A percentile compares a stretch with the other conserved stretches of the same genome.
Conservation (phyloP, 2,113 vertebrate genomes). For the Dasyurus viverrinus region DNA sequence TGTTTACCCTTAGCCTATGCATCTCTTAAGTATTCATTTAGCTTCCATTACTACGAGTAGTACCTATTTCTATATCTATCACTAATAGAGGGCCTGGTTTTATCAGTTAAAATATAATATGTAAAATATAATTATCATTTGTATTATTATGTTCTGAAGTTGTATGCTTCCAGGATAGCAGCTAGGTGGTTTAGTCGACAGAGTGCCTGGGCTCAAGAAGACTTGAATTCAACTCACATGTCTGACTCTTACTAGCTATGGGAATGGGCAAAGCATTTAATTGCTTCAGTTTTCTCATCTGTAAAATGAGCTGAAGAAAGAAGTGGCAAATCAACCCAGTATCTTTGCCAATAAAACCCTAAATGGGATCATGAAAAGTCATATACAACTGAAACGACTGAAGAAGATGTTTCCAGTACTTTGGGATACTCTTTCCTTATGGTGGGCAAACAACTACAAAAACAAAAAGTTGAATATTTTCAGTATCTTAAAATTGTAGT, state of each 20-base stretch:
- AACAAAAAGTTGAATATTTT: slow-evolving; percentile 63
- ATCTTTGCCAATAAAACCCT: neutral
- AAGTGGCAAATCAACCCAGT: neutral
- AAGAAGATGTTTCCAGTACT: slow-evolving; percentile 29
- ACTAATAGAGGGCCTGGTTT: slow-evolving; percentile 21
- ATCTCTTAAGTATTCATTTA: slow-evolving; percentile 38
- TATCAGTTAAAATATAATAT: slow-evolving; percentile 55
- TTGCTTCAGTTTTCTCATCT: neutral
- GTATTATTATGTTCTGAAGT: slow-evolving; percentile 25
- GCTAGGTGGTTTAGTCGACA: neutral
- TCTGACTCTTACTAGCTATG: neutral
- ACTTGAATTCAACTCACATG: neutral
- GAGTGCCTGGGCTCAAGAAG: neutral
- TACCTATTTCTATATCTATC: slow-evolving; percentile 41
- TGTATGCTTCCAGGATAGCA: slow-evolving; percentile 48
- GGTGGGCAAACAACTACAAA: slow-evolving; percentile 45
- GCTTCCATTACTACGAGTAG: slow-evolving; percentile 57
- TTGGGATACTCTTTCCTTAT: slow-evolving; percentile 34
- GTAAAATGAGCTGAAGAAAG: neutral
- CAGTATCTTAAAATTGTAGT: slow-evolving; percentile 55
- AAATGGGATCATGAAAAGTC: neutral
- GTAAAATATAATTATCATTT: slow-evolving; percentile 64
- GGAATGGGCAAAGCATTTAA: neutral
- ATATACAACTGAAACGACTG: neutral
- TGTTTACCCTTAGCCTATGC: neutral